phyloP scores from a whole-genome alignment of 2,113 vertebrate genomes.

The Podiceps cristatus region DNA sequence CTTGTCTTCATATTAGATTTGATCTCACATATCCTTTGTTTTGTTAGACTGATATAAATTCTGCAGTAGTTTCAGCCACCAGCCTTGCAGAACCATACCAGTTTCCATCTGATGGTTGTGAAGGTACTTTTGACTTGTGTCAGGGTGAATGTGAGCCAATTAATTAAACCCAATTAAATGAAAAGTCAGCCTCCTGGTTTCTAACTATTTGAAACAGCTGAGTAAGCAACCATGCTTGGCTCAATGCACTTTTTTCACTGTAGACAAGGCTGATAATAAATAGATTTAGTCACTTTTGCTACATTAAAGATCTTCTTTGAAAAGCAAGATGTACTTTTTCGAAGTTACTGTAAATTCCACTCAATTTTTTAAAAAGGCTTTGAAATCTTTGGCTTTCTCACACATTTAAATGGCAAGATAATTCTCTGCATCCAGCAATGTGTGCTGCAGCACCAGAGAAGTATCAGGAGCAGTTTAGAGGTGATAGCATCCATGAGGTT shows the following conservation, averaged over 20 bases:
- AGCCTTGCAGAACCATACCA: neutral
- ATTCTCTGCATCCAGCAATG: neutral
- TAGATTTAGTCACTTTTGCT: neutral
- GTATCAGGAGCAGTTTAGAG: neutral
- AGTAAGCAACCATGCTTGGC: neutral
- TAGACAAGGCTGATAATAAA: neutral
- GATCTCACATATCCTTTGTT: neutral
- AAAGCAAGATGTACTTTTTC: neutral
- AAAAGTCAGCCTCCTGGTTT: neutral
- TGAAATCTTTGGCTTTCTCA: neutral
- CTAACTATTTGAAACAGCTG: neutral
- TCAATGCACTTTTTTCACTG: neutral
- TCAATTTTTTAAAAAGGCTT: neutral
- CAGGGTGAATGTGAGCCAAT: neutral
- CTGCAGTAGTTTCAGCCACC: neutral
- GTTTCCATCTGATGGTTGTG: neutral
- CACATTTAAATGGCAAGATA: neutral
- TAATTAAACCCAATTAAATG: neutral
- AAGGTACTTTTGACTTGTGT: neutral
- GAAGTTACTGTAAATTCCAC: neutral
- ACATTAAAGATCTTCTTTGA: neutral
- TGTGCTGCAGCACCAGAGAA: neutral
- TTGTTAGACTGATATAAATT: neutral
- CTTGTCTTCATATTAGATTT: neutral
- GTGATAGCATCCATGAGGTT: neutral